Percentiles rank a stretch among this genome's conserved stretches.
These are phyloP conservation scores for Dicycla oo DNA, from an alignment of 2,888 invertebrate genomes.

Conservation along the genomic window DNA sequence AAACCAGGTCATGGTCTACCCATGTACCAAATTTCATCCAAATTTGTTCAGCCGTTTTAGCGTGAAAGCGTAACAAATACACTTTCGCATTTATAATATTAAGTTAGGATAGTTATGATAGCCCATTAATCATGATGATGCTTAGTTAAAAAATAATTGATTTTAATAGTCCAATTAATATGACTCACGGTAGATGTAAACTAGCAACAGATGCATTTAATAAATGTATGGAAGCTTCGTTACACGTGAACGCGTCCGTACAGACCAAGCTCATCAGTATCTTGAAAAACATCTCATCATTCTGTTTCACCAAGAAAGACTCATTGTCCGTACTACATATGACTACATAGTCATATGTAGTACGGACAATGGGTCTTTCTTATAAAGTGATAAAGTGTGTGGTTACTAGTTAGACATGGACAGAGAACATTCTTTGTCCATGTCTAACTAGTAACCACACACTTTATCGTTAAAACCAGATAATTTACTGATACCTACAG, in stretches of 20 bases:
- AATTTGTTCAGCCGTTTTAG: too few species aligned
- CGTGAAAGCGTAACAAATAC: too few species aligned
- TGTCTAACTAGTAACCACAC: constrained; percentile 17
- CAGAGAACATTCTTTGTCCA: constrained; percentile 48
- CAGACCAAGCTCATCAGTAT: constrained; percentile 28
- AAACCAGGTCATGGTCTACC: too few species aligned
- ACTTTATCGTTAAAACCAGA: constrained; percentile 31
- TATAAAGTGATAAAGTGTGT: constrained; percentile 34
- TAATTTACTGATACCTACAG: constrained; percentile 9
- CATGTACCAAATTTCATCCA: too few species aligned
- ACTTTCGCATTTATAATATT: too few species aligned
- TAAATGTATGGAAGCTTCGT: constrained; percentile 44
- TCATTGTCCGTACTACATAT: constrained; percentile 30
- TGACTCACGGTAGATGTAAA: constrained; percentile 12
- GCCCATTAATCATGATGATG: too few species aligned
- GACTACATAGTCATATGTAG: too few species aligned
- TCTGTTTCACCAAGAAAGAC: constrained; percentile 38
- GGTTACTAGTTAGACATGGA: constrained; percentile 22
- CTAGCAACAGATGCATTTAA: constrained; percentile 41
- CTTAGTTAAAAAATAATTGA: not conserved
- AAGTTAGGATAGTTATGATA: too few species aligned
- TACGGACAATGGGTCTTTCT: too few species aligned
- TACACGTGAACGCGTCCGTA: constrained; percentile 47
- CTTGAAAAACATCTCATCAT: constrained; percentile 48
- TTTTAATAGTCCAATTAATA: not conserved